A percentile compares a stretch with the other conserved stretches of the same genome.
Evolutionary conservation across 2,888 invertebrate genomes (phyloP).

Genomic region (Luffia ferchaultella): DNA sequence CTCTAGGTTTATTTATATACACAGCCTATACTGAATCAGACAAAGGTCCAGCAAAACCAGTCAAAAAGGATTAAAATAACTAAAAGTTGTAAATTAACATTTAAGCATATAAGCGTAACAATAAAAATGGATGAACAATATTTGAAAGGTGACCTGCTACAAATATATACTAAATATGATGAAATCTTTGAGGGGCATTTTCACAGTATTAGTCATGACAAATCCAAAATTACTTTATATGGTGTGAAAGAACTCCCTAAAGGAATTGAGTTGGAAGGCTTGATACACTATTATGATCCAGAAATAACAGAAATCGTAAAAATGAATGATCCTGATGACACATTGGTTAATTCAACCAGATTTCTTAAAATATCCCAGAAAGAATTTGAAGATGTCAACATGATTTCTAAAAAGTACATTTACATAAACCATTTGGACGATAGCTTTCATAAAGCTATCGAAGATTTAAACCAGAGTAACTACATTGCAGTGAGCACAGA

Average conservation of each 20-base stretch:
- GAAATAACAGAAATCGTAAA: conserved; percentile 51
- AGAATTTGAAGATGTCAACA: conserved; percentile 48
- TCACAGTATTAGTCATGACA: conserved; percentile 48
- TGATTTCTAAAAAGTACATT: conserved; percentile 44
- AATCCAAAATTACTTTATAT: conserved; percentile 50
- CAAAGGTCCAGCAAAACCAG: conserved; percentile 37
- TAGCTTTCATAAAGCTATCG: conserved; percentile 43
- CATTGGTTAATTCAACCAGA: conserved; percentile 15
- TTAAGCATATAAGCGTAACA: conserved; percentile 6
- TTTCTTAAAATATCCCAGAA: conserved; percentile 45
- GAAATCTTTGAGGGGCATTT: conserved; percentile 53
- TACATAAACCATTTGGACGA: conserved; percentile 56
- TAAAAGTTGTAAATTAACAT: conserved; percentile 2
- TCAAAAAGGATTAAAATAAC: conserved; percentile 46
- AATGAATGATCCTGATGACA: conserved; percentile 35
- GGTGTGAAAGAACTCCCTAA: conserved; percentile 44
- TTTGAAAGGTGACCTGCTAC: conserved; percentile 55
- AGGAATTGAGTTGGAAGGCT: conserved; percentile 34
- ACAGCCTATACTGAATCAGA: conserved; percentile 74
- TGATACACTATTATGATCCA: conserved; percentile 46
- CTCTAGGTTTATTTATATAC: conserved; percentile 80
- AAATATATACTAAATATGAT: conserved; percentile 50
- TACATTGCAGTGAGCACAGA: conserved; percentile 49
- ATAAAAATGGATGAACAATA: conserved; percentile 50
- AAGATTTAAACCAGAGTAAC: conserved; percentile 37